A percentile compares a stretch with the other conserved stretches of the same genome.
phyloP scores from a whole-genome alignment of 2,113 vertebrate genomes.

The Callaeas wilsoni region DNA sequence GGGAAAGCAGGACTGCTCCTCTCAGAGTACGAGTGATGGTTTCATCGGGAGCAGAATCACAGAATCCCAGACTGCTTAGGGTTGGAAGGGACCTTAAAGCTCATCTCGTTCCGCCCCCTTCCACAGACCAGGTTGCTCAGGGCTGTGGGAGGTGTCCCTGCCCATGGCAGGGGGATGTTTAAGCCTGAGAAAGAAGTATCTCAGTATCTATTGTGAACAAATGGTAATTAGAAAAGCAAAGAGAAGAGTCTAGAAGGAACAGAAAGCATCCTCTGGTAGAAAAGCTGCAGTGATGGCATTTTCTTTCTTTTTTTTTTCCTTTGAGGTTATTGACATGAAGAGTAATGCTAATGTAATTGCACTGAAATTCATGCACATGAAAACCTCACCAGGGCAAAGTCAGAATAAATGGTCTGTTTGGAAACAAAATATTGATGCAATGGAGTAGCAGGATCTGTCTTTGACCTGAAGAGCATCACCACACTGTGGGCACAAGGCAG shows the following conservation, averaged over 20 bases:
- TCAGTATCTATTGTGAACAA: neutral
- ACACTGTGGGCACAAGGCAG: neutral
- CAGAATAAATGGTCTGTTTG: conserved; percentile 8
- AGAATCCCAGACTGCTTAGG: neutral
- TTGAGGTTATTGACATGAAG: conserved; percentile 24
- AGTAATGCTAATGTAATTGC: conserved; percentile 42
- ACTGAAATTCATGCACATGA: conserved; percentile 18
- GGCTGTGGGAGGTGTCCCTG: neutral
- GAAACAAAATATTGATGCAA: neutral
- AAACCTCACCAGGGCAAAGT: conserved; percentile 1
- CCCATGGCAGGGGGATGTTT: neutral
- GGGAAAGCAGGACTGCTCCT: neutral
- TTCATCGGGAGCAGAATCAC: neutral
- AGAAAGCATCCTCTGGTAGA: neutral
- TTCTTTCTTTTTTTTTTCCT: neutral
- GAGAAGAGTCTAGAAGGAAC: neutral
- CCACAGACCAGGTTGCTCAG: neutral
- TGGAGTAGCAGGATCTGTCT: neutral
- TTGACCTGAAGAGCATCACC: neutral
- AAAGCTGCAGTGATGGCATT: neutral
- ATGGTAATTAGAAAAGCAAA: neutral
- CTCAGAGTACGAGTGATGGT: neutral
- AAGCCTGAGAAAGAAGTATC: neutral
- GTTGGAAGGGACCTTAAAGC: neutral
- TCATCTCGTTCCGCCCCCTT: neutral